Evolutionary conservation across 2,113 vertebrate genomes (phyloP), one percentile per base, ranked within the genome.

Genomic region (Chlamydotis undulata): DNA sequence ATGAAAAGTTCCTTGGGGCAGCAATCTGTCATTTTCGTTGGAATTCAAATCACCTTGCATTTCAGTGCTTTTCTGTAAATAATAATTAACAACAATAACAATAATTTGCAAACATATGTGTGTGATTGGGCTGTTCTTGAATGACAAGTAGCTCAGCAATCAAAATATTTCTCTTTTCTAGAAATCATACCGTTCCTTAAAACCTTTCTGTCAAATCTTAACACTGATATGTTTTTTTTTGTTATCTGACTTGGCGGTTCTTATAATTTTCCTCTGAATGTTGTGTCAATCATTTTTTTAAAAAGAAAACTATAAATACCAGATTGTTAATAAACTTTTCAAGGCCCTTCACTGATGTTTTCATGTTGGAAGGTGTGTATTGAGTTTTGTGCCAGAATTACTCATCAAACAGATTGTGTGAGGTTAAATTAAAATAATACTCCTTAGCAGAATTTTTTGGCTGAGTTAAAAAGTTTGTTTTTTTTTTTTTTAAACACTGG

Each of bases 251-350:
- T 92, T 95, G 83, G 59, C 12, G 0, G n/a, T 87, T 87, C 79
- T 87, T 96, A 5, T 90, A 92, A 94, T 96, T 95, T 97, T 96
- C 73, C 45, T 87, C 70, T 91, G 43, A 86, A 84, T 94, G 76
- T 76, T 93, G 68, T 91, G 79, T 90, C 91, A 93, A 84, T 97
- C 71, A 74, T 50, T 50, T 89, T 94, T 86, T 83, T 19, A 81
- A 85, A 87, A 84, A 64, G 33, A 70, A 85, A 64, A 71, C 83
- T 82, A 85, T 78, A 96, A 96, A 96, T 96, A 96, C 83, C 77
- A 93, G 89, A 82, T 92, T 95, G 94, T 96, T 95, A 96, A 97
- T 91, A 93, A 96, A 96, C 92, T 95, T 96, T 93, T 84, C 65
- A 82, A 84, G 86, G 74, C 92, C 94, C 10, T 87, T 92, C 24